Evolutionary conservation across 2,113 vertebrate genomes (phyloP).

Genomic region (Nettapus auritus): DNA sequence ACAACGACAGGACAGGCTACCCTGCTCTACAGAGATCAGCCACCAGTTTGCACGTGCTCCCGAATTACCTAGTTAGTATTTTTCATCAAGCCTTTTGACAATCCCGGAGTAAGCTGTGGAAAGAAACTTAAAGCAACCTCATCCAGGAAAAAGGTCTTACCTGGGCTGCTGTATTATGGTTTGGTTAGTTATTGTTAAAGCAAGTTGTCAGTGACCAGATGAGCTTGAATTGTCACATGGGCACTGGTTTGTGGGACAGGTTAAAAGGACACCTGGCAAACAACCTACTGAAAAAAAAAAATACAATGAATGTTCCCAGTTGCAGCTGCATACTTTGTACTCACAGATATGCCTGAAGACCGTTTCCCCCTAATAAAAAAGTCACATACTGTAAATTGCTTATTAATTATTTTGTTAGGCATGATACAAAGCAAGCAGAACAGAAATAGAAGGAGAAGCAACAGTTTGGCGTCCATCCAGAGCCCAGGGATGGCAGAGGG

Average conservation of each 20-base stretch:
- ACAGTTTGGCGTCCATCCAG: not conserved
- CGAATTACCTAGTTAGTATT: not conserved
- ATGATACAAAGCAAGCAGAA: not conserved
- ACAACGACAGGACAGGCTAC: not conserved
- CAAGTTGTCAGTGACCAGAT: not conserved
- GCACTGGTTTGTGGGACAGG: not conserved
- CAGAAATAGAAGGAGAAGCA: not conserved
- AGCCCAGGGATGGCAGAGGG: not conserved
- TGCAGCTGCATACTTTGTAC: not conserved
- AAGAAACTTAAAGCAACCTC: not conserved
- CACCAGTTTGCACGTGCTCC: not conserved
- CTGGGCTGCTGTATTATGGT: not conserved
- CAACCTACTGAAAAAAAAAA: not conserved
- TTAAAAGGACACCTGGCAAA: not conserved
- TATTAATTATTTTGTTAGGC: not conserved
- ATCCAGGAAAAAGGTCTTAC: not conserved
- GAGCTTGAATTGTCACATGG: not conserved
- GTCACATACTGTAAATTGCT: not conserved
- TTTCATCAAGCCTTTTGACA: not conserved
- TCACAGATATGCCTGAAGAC: not conserved
- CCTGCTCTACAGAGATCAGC: not conserved
- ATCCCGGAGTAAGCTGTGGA: not conserved
- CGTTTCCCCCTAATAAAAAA: not conserved
- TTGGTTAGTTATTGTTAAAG: not conserved
- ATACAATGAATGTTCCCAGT: not conserved